Base-by-base conservation (phyloP, 2,888 invertebrate species). In the Sisyra nigra region DNA sequence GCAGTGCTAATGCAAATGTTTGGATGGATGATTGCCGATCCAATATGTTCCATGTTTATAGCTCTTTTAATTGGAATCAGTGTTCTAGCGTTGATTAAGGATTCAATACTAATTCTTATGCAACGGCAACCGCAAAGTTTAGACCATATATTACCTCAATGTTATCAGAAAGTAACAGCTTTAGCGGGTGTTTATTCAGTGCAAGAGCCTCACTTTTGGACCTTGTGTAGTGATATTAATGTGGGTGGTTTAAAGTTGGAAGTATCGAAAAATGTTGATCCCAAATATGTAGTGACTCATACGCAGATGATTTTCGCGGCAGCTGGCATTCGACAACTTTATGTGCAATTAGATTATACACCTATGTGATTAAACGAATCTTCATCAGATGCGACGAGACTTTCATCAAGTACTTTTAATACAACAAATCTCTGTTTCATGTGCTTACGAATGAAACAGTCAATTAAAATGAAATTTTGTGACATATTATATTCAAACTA, bases 21-120 rank as follows among this genome's bases (percentile, higher is more conserved):
- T 63, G 94, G 94, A 36, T 96, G 94, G 94, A 92, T 94, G 89
- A 83, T 93, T 54, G 96, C 96, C 5, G 96, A 97, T 65, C 96
- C 96, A 0, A 88, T 97, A 52, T 96, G 96, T 60, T 96, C 96
- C 2, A 89, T 97, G 77, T 91, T 93, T 53, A 97, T 97, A 52
- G 85, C 96, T 8, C 57, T 86, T 17, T 70, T 96, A 18, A 93
- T 97, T 56, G 85, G 81, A 15, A 66, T 85, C 30, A 94, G 93
- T 72, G 93, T 86, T 15, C 56, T 87, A 45, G 76, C 85, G 32
- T 64, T 89, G 49, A 78, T 89, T 52, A 80, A 80, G 55, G 94
- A 96, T 58, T 92, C 93, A 0, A 76, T 87, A 30, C 72, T 81
- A 55, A 79, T 97, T 53, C 67, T 97, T 30, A 93, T 96, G 93